phyloP scores from a whole-genome alignment of 2,113 vertebrate species.

The Oophaga pumilio region DNA sequence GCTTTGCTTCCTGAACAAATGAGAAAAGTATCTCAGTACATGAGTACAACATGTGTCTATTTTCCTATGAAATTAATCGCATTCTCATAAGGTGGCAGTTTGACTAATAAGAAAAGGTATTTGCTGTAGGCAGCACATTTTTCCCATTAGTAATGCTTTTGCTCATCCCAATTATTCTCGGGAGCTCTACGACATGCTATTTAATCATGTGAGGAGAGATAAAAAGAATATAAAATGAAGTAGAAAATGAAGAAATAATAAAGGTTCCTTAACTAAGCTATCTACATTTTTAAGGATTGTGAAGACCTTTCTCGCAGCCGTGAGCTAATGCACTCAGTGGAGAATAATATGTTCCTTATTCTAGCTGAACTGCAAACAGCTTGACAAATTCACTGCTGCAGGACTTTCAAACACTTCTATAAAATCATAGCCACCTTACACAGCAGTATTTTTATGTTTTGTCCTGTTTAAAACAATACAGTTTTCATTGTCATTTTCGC shows the following conservation, averaged over 20 bases:
- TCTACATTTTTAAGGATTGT: conserved; percentile 59
- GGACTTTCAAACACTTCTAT: conserved; percentile 44
- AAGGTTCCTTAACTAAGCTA: conserved; percentile 57
- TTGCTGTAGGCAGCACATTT: conserved; percentile 67
- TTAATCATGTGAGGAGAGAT: conserved; percentile 65
- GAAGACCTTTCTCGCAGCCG: conserved; percentile 53
- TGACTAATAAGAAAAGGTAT: conserved; percentile 66
- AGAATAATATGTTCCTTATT: conserved; percentile 59
- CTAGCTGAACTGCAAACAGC: conserved; percentile 42
- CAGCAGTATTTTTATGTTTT: conserved; percentile 54
- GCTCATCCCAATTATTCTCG: conserved; percentile 67
- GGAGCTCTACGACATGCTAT: conserved; percentile 62
- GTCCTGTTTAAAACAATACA: conserved; percentile 46
- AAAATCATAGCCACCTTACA: conserved; percentile 52
- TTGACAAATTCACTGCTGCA: conserved; percentile 60
- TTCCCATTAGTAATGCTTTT: conserved; percentile 68
- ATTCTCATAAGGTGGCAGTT: conserved; percentile 62
- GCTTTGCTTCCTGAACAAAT: conserved; percentile 53
- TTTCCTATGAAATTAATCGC: conserved; percentile 66
- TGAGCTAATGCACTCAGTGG: conserved; percentile 47
- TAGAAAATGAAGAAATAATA: conserved; percentile 51
- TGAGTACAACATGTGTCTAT: conserved; percentile 60
- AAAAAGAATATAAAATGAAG: conserved; percentile 66
- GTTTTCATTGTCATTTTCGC: conserved; percentile 16
- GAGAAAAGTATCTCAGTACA: conserved; percentile 60